phyloP scores from a whole-genome alignment of 2,888 invertebrate genomes.

The Cylindroiulus punctatus region DNA sequence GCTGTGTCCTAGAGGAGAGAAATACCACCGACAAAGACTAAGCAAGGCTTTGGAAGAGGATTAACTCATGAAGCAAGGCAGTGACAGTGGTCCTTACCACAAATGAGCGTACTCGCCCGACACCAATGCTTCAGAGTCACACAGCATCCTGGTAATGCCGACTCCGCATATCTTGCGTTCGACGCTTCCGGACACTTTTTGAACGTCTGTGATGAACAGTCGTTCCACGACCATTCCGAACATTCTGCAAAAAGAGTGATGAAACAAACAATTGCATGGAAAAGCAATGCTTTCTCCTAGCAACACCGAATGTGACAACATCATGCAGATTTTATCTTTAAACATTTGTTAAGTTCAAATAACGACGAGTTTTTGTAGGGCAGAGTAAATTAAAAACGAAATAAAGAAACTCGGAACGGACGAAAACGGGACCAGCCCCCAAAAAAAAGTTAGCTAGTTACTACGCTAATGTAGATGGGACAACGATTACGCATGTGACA shows the following conservation, averaged over 20 bases:
- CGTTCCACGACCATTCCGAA: conserved; percentile 96
- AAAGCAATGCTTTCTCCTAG: not conserved
- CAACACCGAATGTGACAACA: too few species aligned
- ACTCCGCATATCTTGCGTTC: conserved; percentile 93
- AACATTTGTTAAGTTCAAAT: too few species aligned
- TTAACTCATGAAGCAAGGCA: not conserved
- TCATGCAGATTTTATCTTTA: too few species aligned
- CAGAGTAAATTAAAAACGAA: too few species aligned
- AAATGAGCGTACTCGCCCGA: conserved; percentile 73
- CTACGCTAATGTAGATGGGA: too few species aligned
- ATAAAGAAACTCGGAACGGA: too few species aligned
- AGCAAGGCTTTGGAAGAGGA: not conserved
- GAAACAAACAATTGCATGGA: not conserved
- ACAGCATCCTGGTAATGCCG: conserved; percentile 85
- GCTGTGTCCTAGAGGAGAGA: conserved; percentile 65
- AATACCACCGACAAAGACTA: not conserved
- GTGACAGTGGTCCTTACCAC: conserved; percentile 67
- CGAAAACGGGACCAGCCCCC: too few species aligned
- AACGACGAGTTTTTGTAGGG: too few species aligned
- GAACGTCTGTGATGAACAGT: conserved; percentile 84
- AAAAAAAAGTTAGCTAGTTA: too few species aligned
- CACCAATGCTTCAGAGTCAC: conserved; percentile 77
- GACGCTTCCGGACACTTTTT: conserved; percentile 82
- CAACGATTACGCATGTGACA: too few species aligned
- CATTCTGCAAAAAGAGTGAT: conserved; percentile 73